Evolutionary conservation across 2,888 invertebrate species (phyloP).

Genomic region (Eumacrocentrus americanus): DNA sequence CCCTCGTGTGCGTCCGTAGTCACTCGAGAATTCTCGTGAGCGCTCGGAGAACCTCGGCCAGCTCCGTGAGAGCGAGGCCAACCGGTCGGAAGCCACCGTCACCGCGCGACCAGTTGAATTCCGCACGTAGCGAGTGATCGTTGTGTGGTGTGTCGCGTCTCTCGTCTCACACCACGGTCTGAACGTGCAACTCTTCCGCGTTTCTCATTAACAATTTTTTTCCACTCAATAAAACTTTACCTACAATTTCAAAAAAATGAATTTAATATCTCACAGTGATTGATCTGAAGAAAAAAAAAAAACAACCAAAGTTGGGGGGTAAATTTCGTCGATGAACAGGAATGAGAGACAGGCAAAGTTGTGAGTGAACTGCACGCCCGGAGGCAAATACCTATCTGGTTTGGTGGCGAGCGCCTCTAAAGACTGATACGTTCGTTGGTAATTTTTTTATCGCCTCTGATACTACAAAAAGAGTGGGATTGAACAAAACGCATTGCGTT

Average conservation of each 20-base stretch:
- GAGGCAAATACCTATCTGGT: slow-evolving; percentile 37
- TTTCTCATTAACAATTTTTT: slow-evolving; percentile 10
- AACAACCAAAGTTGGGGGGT: no score
- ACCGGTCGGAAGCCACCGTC: slow-evolving; percentile 52
- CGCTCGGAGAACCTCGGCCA: slow-evolving; percentile 40
- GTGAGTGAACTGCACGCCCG: slow-evolving; percentile 29
- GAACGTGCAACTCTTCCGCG: background rate
- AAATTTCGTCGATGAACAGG: no score
- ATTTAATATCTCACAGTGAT: no score
- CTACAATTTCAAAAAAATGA: no score
- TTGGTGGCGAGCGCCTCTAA: slow-evolving; percentile 7
- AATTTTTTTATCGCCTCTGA: background rate
- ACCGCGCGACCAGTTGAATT: slow-evolving; percentile 53
- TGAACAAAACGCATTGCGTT: slow-evolving; percentile 7
- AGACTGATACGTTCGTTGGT: background rate
- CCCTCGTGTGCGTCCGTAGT: slow-evolving; percentile 37
- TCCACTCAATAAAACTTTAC: no score
- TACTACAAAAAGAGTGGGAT: background rate
- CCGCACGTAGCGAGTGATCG: slow-evolving; percentile 49
- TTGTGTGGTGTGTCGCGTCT: slow-evolving; percentile 32
- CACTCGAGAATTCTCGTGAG: slow-evolving; percentile 37
- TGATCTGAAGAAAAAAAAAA: background rate
- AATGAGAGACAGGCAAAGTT: slow-evolving; percentile 10
- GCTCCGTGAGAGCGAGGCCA: slow-evolving; percentile 54
- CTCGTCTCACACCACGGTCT: slow-evolving; percentile 23